phyloP scores from a whole-genome alignment of 2,113 vertebrate species.

The Pseudorectes ferrugineus region DNA sequence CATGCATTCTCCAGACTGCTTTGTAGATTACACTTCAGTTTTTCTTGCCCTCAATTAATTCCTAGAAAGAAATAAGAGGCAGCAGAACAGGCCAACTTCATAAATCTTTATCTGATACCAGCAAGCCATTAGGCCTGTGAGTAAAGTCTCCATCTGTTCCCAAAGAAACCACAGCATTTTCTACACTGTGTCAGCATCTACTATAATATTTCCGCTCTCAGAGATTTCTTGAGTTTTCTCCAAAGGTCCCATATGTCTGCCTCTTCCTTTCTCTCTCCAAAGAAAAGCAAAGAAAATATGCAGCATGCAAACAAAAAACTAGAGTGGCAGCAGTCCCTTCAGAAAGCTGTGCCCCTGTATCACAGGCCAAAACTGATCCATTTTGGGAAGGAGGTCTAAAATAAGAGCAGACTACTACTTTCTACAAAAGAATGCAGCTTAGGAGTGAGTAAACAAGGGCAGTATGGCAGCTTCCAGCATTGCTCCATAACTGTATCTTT shows the following conservation, averaged over 20 bases:
- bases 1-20: background rate
- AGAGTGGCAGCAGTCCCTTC: background rate
- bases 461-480: background rate
- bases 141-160: slow-evolving; percentile 60
- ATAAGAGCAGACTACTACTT: background rate
- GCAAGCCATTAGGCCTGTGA: slow-evolving; percentile 44
- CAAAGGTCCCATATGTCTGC: slow-evolving; percentile 34
- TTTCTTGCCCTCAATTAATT: slow-evolving; percentile 45
- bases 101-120: slow-evolving; percentile 59
- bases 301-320: slow-evolving; percentile 12
- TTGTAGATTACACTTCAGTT: background rate
- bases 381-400: slow-evolving; percentile 15
- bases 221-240: slow-evolving; percentile 54
- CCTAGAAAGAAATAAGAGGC: slow-evolving; percentile 24
- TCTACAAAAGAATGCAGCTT: background rate
- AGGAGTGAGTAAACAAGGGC: background rate
- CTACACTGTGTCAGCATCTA: slow-evolving; percentile 47
- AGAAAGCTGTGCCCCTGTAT: background rate
- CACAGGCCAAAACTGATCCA: background rate
- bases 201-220: slow-evolving; percentile 45
- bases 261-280: slow-evolving; percentile 2
- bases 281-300: slow-evolving; percentile 36
- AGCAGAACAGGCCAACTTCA: slow-evolving; percentile 19
- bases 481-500: background rate
- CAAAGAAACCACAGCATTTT: slow-evolving; percentile 55